These are phyloP conservation scores for Drosophila tanythrix DNA, from an alignment of 2,888 invertebrate species.

Conservation along the genomic window DNA sequence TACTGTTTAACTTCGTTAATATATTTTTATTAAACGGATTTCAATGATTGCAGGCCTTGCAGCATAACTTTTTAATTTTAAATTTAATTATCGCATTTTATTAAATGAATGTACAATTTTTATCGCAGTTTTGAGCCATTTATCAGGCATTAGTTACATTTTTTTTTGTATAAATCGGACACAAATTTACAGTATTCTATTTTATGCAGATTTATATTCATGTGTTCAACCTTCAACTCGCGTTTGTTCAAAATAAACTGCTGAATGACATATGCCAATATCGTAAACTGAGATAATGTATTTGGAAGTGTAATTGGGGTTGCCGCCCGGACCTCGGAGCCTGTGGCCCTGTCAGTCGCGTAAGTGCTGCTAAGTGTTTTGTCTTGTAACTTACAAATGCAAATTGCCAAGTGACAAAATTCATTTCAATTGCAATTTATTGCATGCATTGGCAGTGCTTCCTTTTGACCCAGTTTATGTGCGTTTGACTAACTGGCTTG, in stretches of 20 bases:
- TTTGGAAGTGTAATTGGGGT: constrained; percentile 44
- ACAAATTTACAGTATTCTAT: background rate
- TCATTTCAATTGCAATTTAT: constrained; percentile 71
- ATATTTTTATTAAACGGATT: constrained; percentile 2
- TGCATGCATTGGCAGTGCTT: constrained; percentile 59
- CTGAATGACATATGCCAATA: constrained; percentile 38
- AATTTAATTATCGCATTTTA: background rate
- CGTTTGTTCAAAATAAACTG: constrained; percentile 30
- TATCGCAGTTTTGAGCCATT: background rate
- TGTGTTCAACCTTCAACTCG: constrained; percentile 29
- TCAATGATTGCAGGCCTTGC: background rate
- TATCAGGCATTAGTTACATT: background rate
- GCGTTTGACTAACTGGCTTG: constrained; percentile 24
- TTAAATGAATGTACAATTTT: background rate
- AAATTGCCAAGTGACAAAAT: constrained; percentile 73
- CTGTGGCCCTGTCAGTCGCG: constrained; percentile 51
- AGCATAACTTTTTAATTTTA: background rate
- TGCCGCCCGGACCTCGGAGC: constrained; percentile 41
- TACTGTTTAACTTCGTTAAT: constrained; percentile 20
- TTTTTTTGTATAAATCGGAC: background rate
- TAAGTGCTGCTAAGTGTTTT: constrained; percentile 73
- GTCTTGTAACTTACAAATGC: constrained; percentile 75
- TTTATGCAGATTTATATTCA: constrained; percentile 1
- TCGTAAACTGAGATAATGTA: constrained; percentile 38
- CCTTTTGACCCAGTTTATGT: constrained; percentile 64